Evolutionary conservation across 2,113 vertebrate species (phyloP), one percentile per base, ranked within the genome.

Genomic region (Marmota monax): DNA sequence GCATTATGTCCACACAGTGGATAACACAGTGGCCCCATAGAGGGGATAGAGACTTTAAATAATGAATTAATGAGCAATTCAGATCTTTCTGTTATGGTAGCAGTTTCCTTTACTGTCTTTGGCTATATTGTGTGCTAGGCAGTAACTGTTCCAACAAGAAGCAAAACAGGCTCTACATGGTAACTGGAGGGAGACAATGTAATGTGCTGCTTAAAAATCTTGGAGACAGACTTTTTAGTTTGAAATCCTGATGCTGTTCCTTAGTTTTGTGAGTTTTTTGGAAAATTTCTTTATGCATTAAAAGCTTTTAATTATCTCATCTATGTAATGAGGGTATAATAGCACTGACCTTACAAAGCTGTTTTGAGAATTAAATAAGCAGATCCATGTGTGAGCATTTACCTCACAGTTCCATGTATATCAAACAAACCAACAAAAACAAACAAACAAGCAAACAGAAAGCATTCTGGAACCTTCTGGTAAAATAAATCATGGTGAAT

Each of bases 251-350:
- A 65, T 17, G 73, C 37, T 3, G 53, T 80, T 80, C 13, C 42
- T 83, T 83, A 17, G 32, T 72, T 96, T 77, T 84, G 51, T 80
- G 29, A 90, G 78, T 58, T 88, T 0, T 0, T 4, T 2, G 29
- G n/a, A 16, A 90, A 77, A 95, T 85, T 65, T 72, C 4, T 76
- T 91, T 90, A 25, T 69, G 17, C 84, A 61, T 82, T 86, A 51
- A 67, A 95, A 88, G 4, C 22, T 80, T 77, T 88, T 14, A 39
- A 39, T 90, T 67, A 88, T 77, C 16, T 87, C 22, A 32, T 77
- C 53, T 72, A 25, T 89, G 5, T 58, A 74, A 89, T 45, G 27
- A 48, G 4, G 51, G 4, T 48, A 67, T 77, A 94, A 88, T 61
- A 83, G n/a, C 34, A 89, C 7, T 29, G 29, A 23, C 20, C 12